phyloP scores from a whole-genome alignment of 2,797 vertebrate genomes.

The Cirrhinus mrigala region DNA sequence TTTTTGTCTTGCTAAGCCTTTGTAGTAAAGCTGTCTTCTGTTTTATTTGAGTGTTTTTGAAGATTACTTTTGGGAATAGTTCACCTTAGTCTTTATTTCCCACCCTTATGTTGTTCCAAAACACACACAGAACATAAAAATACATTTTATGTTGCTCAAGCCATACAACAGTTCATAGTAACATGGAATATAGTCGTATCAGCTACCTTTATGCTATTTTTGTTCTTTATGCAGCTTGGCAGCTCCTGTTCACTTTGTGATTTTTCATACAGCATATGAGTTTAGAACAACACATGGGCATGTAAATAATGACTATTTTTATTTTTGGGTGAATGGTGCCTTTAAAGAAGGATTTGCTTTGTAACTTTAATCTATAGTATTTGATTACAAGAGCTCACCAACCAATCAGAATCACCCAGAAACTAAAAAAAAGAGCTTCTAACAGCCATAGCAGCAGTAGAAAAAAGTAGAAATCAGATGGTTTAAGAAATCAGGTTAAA shows the following conservation, averaged over 20 bases:
- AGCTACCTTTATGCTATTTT: neutral
- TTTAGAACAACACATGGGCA: neutral
- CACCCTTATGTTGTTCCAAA: neutral
- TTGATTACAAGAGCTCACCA: conserved; percentile 21
- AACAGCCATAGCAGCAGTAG: neutral
- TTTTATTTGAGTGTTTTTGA: neutral
- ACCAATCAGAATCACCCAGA: neutral
- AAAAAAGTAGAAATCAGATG: neutral
- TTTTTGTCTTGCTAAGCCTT: neutral
- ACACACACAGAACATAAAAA: too few species aligned
- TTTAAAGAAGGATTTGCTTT: conserved; percentile 16
- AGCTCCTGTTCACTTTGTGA: neutral
- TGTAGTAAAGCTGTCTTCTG: neutral
- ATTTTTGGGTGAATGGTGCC: neutral
- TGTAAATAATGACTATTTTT: neutral
- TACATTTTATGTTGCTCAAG: neutral
- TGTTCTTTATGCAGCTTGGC: neutral
- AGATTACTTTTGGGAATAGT: neutral
- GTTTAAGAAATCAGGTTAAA: neutral
- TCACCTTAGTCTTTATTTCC: neutral
- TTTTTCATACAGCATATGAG: neutral
- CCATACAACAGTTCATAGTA: neutral
- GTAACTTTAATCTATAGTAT: conserved; percentile 21
- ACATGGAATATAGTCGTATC: neutral
- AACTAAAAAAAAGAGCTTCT: conserved; percentile 1